Evolutionary conservation across 2,888 invertebrate genomes (phyloP).

Genomic region (Hypomecis atomaria): DNA sequence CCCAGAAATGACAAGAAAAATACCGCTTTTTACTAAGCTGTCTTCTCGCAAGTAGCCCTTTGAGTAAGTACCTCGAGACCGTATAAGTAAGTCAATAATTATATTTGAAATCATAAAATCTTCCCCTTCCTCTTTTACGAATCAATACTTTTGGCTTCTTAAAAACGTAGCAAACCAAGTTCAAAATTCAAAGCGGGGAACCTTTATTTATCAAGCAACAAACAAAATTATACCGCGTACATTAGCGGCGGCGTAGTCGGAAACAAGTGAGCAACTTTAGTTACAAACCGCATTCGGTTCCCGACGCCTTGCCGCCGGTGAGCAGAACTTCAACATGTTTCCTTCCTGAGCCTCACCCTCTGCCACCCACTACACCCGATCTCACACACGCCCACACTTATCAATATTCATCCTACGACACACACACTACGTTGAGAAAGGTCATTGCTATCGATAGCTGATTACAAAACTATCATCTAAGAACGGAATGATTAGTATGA

Average conservation of each 20-base stretch:
- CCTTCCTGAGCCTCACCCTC: constrained; percentile 58
- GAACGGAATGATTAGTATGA: constrained; percentile 45
- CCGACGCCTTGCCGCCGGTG: constrained; percentile 83
- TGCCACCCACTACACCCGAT: constrained; percentile 47
- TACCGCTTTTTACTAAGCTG: too few species aligned
- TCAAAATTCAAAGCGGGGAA: constrained; percentile 20
- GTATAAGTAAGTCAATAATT: too few species aligned
- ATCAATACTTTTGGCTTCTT: too few species aligned
- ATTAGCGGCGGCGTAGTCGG: constrained; percentile 37
- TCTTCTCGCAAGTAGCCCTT: too few species aligned
- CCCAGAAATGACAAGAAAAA: too few species aligned
- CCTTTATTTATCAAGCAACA: constrained; percentile 34
- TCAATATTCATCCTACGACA: constrained; percentile 42
- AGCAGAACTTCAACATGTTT: constrained; percentile 86
- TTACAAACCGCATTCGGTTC: constrained; percentile 79
- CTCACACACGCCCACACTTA: constrained; percentile 47
- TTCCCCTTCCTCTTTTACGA: too few species aligned
- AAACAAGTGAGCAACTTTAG: constrained; percentile 50
- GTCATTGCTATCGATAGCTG: constrained; percentile 45
- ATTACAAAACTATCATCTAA: constrained; percentile 40
- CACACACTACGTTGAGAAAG: constrained; percentile 50
- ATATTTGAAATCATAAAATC: too few species aligned
- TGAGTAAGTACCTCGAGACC: too few species aligned
- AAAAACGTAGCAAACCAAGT: neutral
- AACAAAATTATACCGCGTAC: constrained; percentile 41